A percentile compares a stretch with the other conserved stretches of the same genome.
phyloP scores from a whole-genome alignment of 2,888 invertebrate species.

The Yponomeuta plumbellus region DNA sequence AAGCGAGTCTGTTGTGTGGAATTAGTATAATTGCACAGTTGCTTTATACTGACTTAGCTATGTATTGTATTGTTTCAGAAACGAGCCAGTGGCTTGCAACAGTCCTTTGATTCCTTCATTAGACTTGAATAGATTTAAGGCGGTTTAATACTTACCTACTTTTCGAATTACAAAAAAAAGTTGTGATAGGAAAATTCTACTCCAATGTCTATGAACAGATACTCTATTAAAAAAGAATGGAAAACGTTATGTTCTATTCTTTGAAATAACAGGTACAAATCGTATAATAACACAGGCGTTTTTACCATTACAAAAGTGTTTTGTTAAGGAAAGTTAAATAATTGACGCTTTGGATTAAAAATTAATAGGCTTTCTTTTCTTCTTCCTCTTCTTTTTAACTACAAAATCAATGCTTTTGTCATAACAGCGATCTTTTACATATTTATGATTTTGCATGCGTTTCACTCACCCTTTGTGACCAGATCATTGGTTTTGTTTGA shows the following conservation, averaged over 20 bases:
- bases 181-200: not conserved
- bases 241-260: too few species aligned
- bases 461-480: constrained; percentile 44
- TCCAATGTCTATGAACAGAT: not conserved
- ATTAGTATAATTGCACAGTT: too few species aligned
- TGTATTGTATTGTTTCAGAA: constrained; percentile 72
- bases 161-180: not conserved
- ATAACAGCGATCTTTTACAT: constrained; percentile 38
- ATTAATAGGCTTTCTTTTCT: not conserved
- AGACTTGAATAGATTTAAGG: constrained; percentile 79
- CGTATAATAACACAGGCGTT: not conserved
- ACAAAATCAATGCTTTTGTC: constrained; percentile 43
- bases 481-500: constrained; percentile 28
- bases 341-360: not conserved
- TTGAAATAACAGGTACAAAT: too few species aligned
- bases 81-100: constrained; percentile 79
- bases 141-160: constrained; percentile 32
- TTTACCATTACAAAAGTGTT: not conserved
- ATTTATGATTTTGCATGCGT: constrained; percentile 34
- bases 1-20: too few species aligned
- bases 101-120: constrained; percentile 76
- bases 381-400: not conserved
- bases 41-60: too few species aligned
- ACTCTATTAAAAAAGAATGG: not conserved
- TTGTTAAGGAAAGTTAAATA: not conserved